A percentile compares a stretch with the other conserved stretches of the same genome.
Evolutionary conservation across 2,113 vertebrate species (phyloP).

Genomic region (Oceanites oceanicus): DNA sequence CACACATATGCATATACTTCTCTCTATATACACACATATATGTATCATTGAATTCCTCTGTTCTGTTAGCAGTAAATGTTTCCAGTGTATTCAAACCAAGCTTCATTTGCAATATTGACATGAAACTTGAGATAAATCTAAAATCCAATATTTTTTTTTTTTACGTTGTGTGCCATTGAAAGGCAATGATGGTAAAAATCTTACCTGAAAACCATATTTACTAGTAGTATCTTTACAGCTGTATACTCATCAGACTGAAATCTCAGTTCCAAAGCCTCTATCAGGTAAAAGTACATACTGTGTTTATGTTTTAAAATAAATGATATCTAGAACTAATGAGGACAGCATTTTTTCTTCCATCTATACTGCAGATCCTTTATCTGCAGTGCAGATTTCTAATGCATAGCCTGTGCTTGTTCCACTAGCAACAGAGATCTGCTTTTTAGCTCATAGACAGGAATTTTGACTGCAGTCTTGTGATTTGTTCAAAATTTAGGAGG

Average conservation of each 20-base stretch:
- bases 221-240: background rate
- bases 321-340: background rate
- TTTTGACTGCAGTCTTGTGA: background rate
- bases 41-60: background rate
- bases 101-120: background rate
- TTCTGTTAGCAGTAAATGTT: background rate
- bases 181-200: background rate
- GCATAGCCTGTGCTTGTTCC: background rate
- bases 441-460: background rate
- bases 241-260: background rate
- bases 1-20: background rate
- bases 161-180: background rate
- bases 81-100: background rate
- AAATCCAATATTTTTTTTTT: background rate
- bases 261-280: background rate
- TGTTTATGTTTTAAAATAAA: background rate
- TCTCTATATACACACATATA: background rate
- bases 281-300: background rate
- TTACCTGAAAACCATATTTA: background rate
- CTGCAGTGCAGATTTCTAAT: constrained; percentile 2
- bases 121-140: background rate
- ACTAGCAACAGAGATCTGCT: background rate
- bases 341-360: background rate
- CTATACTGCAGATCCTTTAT: background rate
- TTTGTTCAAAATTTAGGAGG: background rate